Conservation (phyloP, 2,888 invertebrate genomes). For the Mythimna ferrago region DNA sequence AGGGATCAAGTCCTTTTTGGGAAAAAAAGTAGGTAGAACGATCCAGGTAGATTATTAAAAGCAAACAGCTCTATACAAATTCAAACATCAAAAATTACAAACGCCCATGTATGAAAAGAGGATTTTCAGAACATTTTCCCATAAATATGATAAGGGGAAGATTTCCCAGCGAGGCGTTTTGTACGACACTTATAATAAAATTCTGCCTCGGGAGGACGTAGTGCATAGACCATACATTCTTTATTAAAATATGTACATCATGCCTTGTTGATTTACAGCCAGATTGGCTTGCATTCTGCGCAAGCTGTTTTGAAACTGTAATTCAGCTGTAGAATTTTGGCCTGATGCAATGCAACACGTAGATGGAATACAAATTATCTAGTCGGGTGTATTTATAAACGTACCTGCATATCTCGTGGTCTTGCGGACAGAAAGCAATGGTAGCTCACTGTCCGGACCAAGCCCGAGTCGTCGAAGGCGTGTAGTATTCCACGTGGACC, state of each 20-base stretch:
- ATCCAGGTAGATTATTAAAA: neutral
- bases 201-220: conserved; percentile 61
- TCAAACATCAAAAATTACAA: conserved; percentile 66
- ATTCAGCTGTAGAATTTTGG: conserved; percentile 19
- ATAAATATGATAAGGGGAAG: conserved; percentile 70
- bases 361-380: conserved; percentile 23
- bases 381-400: neutral
- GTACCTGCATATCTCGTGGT: neutral
- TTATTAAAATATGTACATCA: conserved; percentile 42
- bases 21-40: too few relatives aligned
- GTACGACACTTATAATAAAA: conserved; percentile 64
- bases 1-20: too few relatives aligned
- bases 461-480: too few relatives aligned
- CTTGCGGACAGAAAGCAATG: too few relatives aligned
- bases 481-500: too few relatives aligned
- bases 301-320: conserved; percentile 31
- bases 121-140: conserved; percentile 70
- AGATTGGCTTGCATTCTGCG: conserved; percentile 27
- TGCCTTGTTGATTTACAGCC: conserved; percentile 30
- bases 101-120: conserved; percentile 59
- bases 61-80: conserved; percentile 55
- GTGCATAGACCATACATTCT: conserved; percentile 44
- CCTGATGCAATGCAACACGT: conserved; percentile 10
- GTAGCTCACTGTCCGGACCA: too few relatives aligned
- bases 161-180: conserved; percentile 48